These are phyloP conservation scores for Australoheros scitulus DNA, from an alignment of 2,113 vertebrate species.

Conservation along the genomic window DNA sequence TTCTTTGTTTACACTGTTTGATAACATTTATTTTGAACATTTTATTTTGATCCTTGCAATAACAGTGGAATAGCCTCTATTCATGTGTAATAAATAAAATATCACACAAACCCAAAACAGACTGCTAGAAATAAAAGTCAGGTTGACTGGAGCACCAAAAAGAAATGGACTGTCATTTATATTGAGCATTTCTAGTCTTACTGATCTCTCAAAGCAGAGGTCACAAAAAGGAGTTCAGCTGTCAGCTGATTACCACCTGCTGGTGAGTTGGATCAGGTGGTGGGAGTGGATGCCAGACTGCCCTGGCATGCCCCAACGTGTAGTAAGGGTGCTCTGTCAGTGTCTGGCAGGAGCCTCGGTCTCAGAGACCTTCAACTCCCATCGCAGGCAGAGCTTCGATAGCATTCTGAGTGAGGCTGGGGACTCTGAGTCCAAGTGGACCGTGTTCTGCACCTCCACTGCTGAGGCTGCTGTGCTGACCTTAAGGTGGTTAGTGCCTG, in stretches of 20 bases:
- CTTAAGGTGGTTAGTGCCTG: not conserved
- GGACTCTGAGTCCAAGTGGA: not conserved
- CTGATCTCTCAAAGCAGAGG: not conserved
- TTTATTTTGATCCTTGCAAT: not conserved
- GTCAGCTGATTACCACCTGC: not conserved
- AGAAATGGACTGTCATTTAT: not conserved
- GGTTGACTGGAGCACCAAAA: not conserved
- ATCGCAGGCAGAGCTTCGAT: too few species aligned
- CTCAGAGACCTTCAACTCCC: too few species aligned
- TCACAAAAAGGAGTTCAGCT: not conserved
- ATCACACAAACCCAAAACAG: not conserved
- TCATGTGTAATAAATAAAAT: not conserved
- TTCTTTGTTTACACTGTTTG: not conserved
- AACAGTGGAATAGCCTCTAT: not conserved
- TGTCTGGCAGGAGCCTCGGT: too few species aligned
- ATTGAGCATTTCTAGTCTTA: not conserved
- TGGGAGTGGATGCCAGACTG: too few species aligned
- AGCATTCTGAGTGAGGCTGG: not conserved
- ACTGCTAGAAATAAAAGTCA: not conserved
- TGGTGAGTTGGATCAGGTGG: not conserved
- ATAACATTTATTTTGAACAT: not conserved
- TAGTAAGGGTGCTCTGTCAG: accelerated
- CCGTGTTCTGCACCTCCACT: not conserved
- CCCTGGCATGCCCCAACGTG: not conserved
- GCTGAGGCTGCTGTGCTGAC: not conserved